Evolutionary conservation across 2,797 vertebrate species (phyloP).

Genomic region (Sebastiscus albofasciatus): DNA sequence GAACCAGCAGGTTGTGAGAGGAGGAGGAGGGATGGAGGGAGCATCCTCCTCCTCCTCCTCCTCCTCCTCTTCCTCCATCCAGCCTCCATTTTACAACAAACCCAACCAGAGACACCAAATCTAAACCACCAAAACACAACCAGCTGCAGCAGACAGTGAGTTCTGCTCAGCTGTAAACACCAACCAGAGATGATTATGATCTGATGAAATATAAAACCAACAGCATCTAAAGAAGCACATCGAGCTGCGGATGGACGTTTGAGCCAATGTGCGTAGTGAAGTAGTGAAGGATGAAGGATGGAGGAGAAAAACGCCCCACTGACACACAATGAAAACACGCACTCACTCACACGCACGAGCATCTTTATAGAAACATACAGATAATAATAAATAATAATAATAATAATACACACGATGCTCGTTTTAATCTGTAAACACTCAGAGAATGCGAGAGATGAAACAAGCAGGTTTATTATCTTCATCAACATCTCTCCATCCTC

Average conservation of each 20-base stretch:
- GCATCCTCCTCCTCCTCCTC: constrained; percentile 47
- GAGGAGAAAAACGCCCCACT: constrained; percentile 45
- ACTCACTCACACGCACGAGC: neutral
- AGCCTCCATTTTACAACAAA: constrained; percentile 72
- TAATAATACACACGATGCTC: neutral
- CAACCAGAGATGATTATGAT: accelerated
- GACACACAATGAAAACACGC: constrained; percentile 34
- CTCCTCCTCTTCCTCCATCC: constrained; percentile 23
- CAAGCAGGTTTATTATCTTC: neutral
- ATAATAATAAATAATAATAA: accelerated
- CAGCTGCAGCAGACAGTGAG: accelerated
- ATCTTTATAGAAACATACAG: accelerated
- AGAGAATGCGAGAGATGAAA: neutral
- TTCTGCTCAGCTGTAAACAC: accelerated
- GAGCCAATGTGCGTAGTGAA: constrained; percentile 64
- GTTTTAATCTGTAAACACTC: neutral
- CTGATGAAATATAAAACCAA: no score
- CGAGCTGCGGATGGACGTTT: neutral
- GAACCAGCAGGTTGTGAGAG: constrained; percentile 20
- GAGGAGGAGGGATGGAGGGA: constrained; percentile 33
- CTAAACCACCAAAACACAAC: neutral
- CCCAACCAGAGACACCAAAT: neutral
- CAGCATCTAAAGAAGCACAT: no score
- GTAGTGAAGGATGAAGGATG: neutral
- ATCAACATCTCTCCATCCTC: constrained; percentile 13